Conservation (phyloP, 2,888 invertebrate species). For the Hyles lineata region DNA sequence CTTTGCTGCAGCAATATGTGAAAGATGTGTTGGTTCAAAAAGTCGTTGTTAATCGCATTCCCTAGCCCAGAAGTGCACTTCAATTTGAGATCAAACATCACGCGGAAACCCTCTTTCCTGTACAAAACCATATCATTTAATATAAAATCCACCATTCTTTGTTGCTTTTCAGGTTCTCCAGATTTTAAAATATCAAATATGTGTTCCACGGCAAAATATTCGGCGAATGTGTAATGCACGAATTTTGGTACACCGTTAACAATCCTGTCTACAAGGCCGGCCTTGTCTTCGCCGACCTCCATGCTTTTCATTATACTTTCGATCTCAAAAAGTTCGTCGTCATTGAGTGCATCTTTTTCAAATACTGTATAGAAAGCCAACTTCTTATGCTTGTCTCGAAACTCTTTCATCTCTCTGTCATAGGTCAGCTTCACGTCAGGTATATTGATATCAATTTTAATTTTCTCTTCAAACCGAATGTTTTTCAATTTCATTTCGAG, state of each 20-base stretch:
- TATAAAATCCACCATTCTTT: background rate
- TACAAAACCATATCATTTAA: background rate
- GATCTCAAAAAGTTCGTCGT: background rate
- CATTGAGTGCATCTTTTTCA: background rate
- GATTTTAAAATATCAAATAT: constrained; percentile 9
- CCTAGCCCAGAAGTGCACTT: background rate
- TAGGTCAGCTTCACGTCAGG: constrained; percentile 34
- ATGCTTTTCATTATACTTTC: background rate
- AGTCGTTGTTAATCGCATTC: background rate
- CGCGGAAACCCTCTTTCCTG: background rate
- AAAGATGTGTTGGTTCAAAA: background rate
- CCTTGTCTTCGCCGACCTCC: constrained; percentile 8
- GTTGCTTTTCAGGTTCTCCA: background rate
- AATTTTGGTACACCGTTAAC: constrained; percentile 34
- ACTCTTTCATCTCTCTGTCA: constrained; percentile 11
- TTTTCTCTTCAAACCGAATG: constrained; percentile 38
- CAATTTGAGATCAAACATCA: constrained; percentile 6
- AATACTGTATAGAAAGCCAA: constrained; percentile 37
- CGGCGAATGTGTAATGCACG: constrained; percentile 37
- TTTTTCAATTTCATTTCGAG: constrained; percentile 36
- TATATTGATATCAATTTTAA: constrained; percentile 34
- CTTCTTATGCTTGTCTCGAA: constrained; percentile 34
- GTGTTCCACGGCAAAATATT: constrained; percentile 36
- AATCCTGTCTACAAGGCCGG: constrained; percentile 32
- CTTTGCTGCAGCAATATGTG: background rate